Evolutionary conservation across 2,113 vertebrate genomes (phyloP).

Genomic region (Bothrops jararaca): DNA sequence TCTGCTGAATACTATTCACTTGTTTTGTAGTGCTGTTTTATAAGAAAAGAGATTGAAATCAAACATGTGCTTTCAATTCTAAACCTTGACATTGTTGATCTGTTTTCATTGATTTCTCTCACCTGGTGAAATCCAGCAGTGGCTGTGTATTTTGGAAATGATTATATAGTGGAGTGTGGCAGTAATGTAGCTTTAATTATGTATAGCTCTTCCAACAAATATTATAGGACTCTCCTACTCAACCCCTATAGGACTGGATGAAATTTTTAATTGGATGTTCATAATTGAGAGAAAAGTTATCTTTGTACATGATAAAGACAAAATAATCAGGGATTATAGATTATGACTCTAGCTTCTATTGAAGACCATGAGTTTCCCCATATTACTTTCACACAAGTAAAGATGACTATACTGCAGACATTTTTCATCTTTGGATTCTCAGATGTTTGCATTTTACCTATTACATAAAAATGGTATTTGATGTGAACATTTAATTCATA

Average conservation of each 20-base stretch:
- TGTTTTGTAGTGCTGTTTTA: conserved; percentile 69
- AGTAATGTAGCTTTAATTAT: conserved; percentile 63
- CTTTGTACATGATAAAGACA: conserved; percentile 50
- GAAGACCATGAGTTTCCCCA: conserved; percentile 44
- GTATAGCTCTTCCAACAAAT: conserved; percentile 50
- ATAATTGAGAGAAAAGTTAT: conserved; percentile 20
- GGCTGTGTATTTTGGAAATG: conserved; percentile 55
- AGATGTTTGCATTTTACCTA: conserved; percentile 32
- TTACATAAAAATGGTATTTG: conserved; percentile 32
- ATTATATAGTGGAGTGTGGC: conserved; percentile 37
- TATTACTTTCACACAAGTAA: conserved; percentile 56
- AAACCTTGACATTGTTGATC: conserved; percentile 69
- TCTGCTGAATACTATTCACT: conserved; percentile 70
- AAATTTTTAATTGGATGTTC: conserved; percentile 31
- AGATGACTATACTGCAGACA: conserved; percentile 41
- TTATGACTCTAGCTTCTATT: conserved; percentile 53
- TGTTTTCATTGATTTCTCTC: conserved; percentile 77
- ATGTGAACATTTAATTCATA: conserved; percentile 24
- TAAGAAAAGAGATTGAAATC: conserved; percentile 69
- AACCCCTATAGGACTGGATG: neutral
- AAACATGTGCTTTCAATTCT: conserved; percentile 70
- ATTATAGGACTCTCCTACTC: neutral
- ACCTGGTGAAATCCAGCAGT: conserved; percentile 65
- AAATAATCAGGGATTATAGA: conserved; percentile 47
- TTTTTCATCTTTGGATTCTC: conserved; percentile 34